Evolutionary conservation across 2,888 invertebrate species (phyloP), one percentile per base, ranked within the genome.

Genomic region (Lutraria lutraria): DNA sequence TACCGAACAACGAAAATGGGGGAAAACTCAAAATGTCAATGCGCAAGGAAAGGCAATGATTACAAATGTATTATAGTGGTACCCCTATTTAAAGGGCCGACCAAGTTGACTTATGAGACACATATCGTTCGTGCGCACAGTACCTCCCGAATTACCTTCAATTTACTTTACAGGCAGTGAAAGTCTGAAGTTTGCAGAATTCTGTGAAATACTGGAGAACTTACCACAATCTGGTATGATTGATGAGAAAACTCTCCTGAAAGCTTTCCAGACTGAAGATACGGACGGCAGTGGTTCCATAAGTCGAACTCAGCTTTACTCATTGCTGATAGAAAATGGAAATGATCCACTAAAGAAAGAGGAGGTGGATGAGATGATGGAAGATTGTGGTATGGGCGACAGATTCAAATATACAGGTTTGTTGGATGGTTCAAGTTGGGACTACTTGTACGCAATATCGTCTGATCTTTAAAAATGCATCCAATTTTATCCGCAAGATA

Each of bases 321-420:
- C 87, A 10, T 81, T 92, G 31, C 83, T 92, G 0, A 85, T 90
- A 29, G 92, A 92, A 56, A 92, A 90, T 68, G 92, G 92, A 60
- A 89, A 88, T 81, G 90, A 92, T 53, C 92, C 92, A 8, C 85
- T 92, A 6, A 88, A 81, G 80, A 92, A 90, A 85, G 92, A 92
- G 63, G 92, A 92, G 31, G 89, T 92, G 10, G 92, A 92, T 52
- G 92, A 92, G n/a, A 89, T 92, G 92, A 92, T 92, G 92, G 92
- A 92, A 19, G 92, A 92, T 34, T 92, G 92, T 84, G 92, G 92
- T 34, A 76, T 79, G 6, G 92, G 92, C 8, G 92, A 92, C 83
- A 90, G 80, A 56, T 92, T 92, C 63, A 90, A 88, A 76, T 92
- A 92, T n/a, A 86, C 85, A 79, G 92, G 92, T 92, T 43, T 43